These are phyloP conservation scores for Asarcornis scutulata DNA, from an alignment of 2,113 vertebrate genomes.

Conservation along the genomic window DNA sequence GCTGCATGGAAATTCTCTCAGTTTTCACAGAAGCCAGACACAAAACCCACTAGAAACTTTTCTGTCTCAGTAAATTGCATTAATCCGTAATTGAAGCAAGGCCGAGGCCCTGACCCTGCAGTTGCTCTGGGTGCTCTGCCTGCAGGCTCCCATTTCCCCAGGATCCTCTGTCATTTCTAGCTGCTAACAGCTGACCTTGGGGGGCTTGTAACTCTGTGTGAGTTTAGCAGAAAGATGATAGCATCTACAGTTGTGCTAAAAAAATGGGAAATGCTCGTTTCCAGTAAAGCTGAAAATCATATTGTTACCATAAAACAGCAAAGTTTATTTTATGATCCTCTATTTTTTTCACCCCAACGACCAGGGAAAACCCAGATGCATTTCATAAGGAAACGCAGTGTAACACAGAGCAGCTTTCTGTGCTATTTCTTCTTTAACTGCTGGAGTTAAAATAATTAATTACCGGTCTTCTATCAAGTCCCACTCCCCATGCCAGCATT, in stretches of 20 bases:
- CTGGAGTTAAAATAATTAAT: neutral
- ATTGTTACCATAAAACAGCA: neutral
- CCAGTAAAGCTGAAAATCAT: neutral
- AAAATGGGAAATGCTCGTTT: neutral
- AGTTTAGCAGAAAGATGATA: neutral
- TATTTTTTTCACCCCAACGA: neutral
- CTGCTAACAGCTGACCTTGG: neutral
- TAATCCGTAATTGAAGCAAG: neutral
- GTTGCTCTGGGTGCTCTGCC: neutral
- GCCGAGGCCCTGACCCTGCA: neutral
- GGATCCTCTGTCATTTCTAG: neutral
- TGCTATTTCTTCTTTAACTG: neutral
- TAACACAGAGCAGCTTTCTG: accelerated
- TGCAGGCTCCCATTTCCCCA: neutral
- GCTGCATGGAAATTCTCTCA: neutral
- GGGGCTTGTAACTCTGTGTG: neutral
- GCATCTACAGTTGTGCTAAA: neutral
- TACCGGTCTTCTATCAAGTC: neutral
- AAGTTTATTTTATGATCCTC: neutral
- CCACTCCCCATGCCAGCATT: neutral
- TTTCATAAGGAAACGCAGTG: neutral
- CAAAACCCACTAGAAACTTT: neutral
- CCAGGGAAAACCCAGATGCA: neutral
- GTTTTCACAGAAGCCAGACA: neutral
- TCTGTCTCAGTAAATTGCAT: neutral